phyloP scores from a whole-genome alignment of 1,140 invertebrate species.

The Aphis gossypii region DNA sequence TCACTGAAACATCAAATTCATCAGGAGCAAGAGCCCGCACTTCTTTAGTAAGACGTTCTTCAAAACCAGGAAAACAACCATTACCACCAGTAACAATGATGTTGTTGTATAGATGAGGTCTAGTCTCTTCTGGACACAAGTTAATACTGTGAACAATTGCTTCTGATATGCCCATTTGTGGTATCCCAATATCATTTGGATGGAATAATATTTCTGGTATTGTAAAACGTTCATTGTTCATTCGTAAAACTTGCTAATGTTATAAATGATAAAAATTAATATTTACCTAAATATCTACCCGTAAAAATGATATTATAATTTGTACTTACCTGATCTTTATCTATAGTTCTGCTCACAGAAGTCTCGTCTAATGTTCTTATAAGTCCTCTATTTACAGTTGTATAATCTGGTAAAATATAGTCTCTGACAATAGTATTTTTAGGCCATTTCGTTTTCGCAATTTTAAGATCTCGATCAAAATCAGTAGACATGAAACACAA shows the following conservation, averaged over 20 bases:
- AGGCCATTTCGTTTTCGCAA: constrained; percentile 70
- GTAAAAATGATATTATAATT: not conserved
- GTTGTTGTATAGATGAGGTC: constrained; percentile 84
- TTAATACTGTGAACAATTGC: constrained; percentile 80
- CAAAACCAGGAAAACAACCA: constrained; percentile 82
- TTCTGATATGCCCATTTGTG: constrained; percentile 94
- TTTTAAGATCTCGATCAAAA: constrained; percentile 85
- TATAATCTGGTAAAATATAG: constrained; percentile 96
- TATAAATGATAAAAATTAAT: not conserved
- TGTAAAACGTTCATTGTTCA: constrained; percentile 92
- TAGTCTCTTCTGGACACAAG: constrained; percentile 77
- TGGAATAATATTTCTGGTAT: constrained; percentile 95
- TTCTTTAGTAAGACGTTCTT: constrained; percentile 81
- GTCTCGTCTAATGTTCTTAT: constrained; percentile 71
- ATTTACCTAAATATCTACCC: not conserved
- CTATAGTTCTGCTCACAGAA: constrained; percentile 63
- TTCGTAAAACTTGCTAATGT: constrained; percentile 75
- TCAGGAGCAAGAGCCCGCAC: constrained; percentile 79
- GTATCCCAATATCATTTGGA: constrained; percentile 93
- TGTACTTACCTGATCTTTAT: constrained; percentile 68
- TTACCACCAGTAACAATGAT: constrained; percentile 94
- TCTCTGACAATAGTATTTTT: constrained; percentile 80
- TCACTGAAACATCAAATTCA: constrained; percentile 78
- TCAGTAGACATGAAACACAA: constrained; percentile 91
- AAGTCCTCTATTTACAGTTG: constrained; percentile 82